Evolutionary conservation across 2,888 invertebrate species (phyloP), one percentile per base, ranked within the genome.

Genomic region (Cheilosia vulpina): DNA sequence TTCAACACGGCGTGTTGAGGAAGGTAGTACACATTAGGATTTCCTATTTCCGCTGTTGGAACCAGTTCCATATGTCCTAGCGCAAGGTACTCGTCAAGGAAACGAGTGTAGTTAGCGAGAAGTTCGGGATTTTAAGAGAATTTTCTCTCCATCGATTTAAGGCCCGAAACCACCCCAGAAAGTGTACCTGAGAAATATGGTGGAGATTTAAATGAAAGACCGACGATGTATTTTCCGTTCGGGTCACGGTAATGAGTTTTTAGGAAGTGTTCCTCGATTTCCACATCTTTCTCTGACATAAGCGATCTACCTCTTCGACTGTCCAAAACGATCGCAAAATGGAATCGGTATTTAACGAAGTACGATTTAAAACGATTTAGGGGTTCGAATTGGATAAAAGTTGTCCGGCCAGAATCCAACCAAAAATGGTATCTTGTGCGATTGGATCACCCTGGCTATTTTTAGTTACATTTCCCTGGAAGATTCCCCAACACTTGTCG

Each of bases 11-110:
- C 11, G 43, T 60, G 43, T 2, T 66, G 52, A 4, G 65, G 52
- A 53, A 68, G 68, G 5, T 68, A 68, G 17, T 27, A 45, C 7
- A 45, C 62, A 38, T 53, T 53, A 2, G 41, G 27, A 38, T 43
- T 52, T 41, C 19, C 41, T 15, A 66, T 53, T 53, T 68, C 68
- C 13, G 52, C n/a, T 24, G 13, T n/a, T 43, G 68, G 53, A 68
- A 68, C 68, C 6, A n/a, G 38, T 38, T 15, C 24, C 53, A 68
- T 53, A 55, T 68, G 31, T 24, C 68, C 68, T 52, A 66, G 24
- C 6, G 50, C 53, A 34, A 68, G 38, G 15, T 66, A 66, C 17
- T 66, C 38, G 17, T 21, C 66, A 15, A 52, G 19, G n/a, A 66
- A 60, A 15, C n/a, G 19, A 15, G 41, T 21, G 41, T 53, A 41